Conservation (phyloP, 2,797 vertebrate genomes). For the Philypnodon macrostomus region DNA sequence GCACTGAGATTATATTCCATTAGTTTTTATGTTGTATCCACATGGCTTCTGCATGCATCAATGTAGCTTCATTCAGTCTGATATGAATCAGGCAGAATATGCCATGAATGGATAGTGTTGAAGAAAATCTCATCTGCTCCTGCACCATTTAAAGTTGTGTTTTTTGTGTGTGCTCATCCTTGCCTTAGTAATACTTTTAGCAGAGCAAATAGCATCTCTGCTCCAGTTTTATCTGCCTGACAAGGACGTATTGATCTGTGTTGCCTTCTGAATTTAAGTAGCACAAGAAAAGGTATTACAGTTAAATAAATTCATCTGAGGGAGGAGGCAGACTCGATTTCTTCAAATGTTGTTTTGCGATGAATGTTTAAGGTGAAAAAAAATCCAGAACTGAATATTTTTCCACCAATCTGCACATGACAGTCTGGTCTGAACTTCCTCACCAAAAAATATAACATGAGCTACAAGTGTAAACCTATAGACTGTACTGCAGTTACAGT, state of each 20-base stretch:
- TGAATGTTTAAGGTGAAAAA: constrained; percentile 10
- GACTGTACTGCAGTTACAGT: too few relatives aligned
- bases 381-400: too few relatives aligned
- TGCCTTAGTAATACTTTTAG: constrained; percentile 12
- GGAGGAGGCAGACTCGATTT: constrained; percentile 2
- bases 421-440: too few relatives aligned
- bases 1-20: constrained; percentile 41
- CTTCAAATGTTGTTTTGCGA: constrained; percentile 20
- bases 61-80: constrained; percentile 19
- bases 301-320: constrained; percentile 3
- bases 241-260: constrained; percentile 31
- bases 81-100: constrained; percentile 28
- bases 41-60: constrained; percentile 25
- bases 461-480: too few relatives aligned
- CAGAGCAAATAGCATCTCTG: constrained; percentile 21
- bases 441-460: too few relatives aligned
- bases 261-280: constrained; percentile 18
- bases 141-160: constrained; percentile 18
- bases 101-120: constrained; percentile 7
- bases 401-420: too few relatives aligned
- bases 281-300: constrained; percentile 16
- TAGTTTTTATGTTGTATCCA: constrained; percentile 41
- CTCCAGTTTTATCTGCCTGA: constrained; percentile 23
- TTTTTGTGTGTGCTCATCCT: constrained; percentile 6
- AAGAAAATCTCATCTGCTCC: constrained; percentile 23